Base-by-base conservation (phyloP, 30 jellyfish, hydroid and myxozoan species). In the Sanderia malayensis region DNA sequence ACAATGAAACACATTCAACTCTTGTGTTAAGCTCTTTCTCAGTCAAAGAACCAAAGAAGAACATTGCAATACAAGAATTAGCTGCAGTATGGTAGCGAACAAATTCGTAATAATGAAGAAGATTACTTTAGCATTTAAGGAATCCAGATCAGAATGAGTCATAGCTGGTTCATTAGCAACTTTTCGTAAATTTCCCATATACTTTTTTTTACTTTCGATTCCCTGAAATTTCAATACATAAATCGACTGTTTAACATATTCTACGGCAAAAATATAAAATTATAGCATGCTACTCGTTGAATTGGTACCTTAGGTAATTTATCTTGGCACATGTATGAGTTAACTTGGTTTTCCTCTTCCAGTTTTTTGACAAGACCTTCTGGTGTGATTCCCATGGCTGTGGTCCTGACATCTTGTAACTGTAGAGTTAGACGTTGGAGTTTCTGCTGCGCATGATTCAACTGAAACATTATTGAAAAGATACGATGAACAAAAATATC, bases 141-240 rank as follows among this genome's bases (percentile, higher is more conserved):
- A 84, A 58, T 92, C 98, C 30, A 92, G 68, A 22, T 92, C 98
- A 9, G 85, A 46, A 61, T 65, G 73, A 44, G 86, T 86, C 96
- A 92, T 83, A 0, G 98, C 95, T 30, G 93, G 98, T 23, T 87
- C 95, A 59, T 84, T 81, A 21, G 96, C 93, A 71, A 92, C 96
- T 57, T 68, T 70, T 55, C 84, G 96, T 72, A 92, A 67, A 41
- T 75, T 92, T 31, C 59, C 83, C 20, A 71, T 8, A 66, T 84
- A 92, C 29, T 77, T 73, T 80, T 80, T 78, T 71, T 92, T 92
- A 20, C 72, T 64, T 59, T 74, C 88, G 18, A 79, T 65, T 76
- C 84, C 98, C 98, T 92, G 34, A 1, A 57, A 30, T 0, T 4
- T n/a, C n/a, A n/a, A n/a, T n/a, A n/a, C n/a, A n/a, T n/a, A n/a